Evolutionary conservation across 1,140 invertebrate genomes (phyloP).

Genomic region (Berghia stephanieae): DNA sequence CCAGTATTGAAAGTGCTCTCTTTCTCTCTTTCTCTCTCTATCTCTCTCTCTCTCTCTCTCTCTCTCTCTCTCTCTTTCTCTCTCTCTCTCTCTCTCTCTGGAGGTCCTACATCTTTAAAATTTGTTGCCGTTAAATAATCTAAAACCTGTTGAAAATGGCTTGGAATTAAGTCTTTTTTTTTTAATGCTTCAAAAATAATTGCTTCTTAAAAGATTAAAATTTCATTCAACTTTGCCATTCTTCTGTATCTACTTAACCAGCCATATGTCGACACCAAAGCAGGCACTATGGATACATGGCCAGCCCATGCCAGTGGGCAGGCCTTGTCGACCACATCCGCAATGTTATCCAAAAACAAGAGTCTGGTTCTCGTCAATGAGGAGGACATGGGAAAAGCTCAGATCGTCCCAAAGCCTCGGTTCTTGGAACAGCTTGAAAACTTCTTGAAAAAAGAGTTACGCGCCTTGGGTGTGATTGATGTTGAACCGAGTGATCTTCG

Average conservation of each 20-base stretch:
- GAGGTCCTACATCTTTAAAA: not conserved
- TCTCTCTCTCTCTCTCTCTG: too few species aligned
- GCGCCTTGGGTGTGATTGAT: slow-evolving; percentile 59
- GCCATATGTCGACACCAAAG: slow-evolving; percentile 62
- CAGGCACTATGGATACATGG: slow-evolving; percentile 65
- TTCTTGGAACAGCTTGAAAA: slow-evolving; percentile 66
- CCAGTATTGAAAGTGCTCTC: too few species aligned
- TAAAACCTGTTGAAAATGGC: not conserved
- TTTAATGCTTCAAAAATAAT: not conserved
- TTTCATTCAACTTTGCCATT: not conserved
- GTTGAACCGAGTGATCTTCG: slow-evolving; percentile 62
- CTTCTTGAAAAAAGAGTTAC: slow-evolving; percentile 64
- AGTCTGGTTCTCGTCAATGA: slow-evolving; percentile 61
- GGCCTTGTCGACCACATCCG: slow-evolving; percentile 43
- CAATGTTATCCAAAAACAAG: slow-evolving; percentile 61
- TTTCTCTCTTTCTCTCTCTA: too few species aligned
- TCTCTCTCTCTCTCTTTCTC: too few species aligned
- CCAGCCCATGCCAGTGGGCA: slow-evolving; percentile 65
- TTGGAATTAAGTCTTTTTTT: not conserved
- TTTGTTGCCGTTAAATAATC: not conserved
- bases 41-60: too few species aligned
- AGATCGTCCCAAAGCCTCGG: slow-evolving; percentile 63
- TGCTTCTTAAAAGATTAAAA: not conserved
- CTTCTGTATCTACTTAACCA: slow-evolving; percentile 33
- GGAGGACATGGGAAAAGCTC: slow-evolving; percentile 59